phyloP scores from a whole-genome alignment of 2,888 invertebrate genomes.

The Euplagia quadripunctaria region DNA sequence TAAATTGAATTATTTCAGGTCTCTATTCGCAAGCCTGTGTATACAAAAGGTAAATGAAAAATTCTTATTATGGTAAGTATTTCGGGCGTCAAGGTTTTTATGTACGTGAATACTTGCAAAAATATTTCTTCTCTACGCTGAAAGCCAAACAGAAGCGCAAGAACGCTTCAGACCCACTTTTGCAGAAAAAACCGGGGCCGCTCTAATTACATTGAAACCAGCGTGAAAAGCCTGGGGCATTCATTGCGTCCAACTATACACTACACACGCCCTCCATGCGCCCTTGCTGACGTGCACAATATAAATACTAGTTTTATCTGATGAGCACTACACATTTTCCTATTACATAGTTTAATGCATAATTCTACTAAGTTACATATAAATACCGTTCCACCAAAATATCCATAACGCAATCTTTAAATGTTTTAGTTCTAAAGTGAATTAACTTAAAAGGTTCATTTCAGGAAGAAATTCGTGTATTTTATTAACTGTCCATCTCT shows the following conservation, averaged over 20 bases:
- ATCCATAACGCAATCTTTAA: constrained; percentile 27
- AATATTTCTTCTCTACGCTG: constrained; percentile 50
- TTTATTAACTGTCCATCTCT: constrained; percentile 51
- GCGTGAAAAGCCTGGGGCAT: constrained; percentile 74
- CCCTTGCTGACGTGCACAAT: constrained; percentile 49
- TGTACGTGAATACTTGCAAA: constrained; percentile 48
- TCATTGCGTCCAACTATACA: constrained; percentile 70
- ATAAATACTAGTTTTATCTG: constrained; percentile 55
- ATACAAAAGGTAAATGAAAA: constrained; percentile 44
- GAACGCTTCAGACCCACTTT: constrained; percentile 75
- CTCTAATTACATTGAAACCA: constrained; percentile 82
- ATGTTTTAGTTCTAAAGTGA: constrained; percentile 39
- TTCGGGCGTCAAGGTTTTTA: constrained; percentile 43
- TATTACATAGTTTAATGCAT: constrained; percentile 36
- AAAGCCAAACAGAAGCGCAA: constrained; percentile 65
- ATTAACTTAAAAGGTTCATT: constrained; percentile 47
- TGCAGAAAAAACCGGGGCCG: constrained; percentile 74
- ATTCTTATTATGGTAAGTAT: constrained; percentile 37
- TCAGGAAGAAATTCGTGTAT: constrained; percentile 38
- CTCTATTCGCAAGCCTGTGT: constrained; percentile 32
- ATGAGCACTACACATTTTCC: constrained; percentile 40
- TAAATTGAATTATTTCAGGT: constrained; percentile 47
- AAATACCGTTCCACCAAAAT: constrained; percentile 35
- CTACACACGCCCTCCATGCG: constrained; percentile 56
- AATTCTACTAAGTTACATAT: constrained; percentile 34